Evolutionary conservation across 1,140 invertebrate genomes (phyloP), one percentile per base, ranked within the genome.

Genomic region (Sarcophaga bullata): DNA sequence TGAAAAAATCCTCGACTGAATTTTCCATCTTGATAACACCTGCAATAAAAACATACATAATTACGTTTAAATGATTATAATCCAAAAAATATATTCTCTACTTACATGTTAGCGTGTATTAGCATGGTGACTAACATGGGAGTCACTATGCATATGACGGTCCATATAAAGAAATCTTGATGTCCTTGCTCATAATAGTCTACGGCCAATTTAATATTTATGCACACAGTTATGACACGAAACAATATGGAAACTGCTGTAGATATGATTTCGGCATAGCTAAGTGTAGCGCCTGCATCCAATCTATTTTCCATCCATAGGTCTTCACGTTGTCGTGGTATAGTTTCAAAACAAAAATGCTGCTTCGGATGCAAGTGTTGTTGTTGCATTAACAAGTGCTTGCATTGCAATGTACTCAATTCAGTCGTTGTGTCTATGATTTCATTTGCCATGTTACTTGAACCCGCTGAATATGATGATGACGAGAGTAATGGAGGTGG

Each of bases 41-140:
- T 84, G 72, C 58, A 84, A 82, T 62, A 46, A 75, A 84, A 82
- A 25, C 15, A 80, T n/a, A 52, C 62, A 50, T 52, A 83, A 52
- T 58, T 37, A 76, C 8, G 80, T 13, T 4, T 73, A 84, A 48
- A 73, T 49, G 19, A 49, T n/a, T 4, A 19, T 25, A 50, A 13
- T 9, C 19, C 3, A 5, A 11, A 19, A n/a, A 10, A 8, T 19
- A 9, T n/a, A 75, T 78, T 75, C 68, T 50, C 15, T 73, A 87
- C 90, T 89, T 87, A 92, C 92, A 92, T 92, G 87, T 91, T 87
- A 73, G 92, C 87, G 87, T 91, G 92, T 84, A 93, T 91, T 6
- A 89, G 88, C 11, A 91, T 92, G 80, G 92, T 92, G 7, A 92
- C 88, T 48, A 91, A 84, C 46, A 91, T 91, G 50, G 92, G 92